Evolutionary conservation across 2,113 vertebrate genomes (phyloP), one percentile per base, ranked within the genome.

Genomic region (Pagrus major): DNA sequence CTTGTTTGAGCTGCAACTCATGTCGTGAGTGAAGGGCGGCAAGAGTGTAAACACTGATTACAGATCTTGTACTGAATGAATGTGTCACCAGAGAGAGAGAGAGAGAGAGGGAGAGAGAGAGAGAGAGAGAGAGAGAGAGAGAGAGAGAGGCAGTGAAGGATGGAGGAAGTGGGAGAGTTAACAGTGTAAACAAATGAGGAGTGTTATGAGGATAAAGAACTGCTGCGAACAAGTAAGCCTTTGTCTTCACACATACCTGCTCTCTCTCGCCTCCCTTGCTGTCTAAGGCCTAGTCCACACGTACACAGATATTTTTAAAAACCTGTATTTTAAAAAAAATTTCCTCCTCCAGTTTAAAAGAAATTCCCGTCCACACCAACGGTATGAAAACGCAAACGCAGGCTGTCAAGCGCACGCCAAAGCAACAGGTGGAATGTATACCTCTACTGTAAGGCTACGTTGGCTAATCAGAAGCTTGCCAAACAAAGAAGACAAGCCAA

Each of bases 121-220:
- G 60, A n/a, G 41, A 60, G 59, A 46, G 77, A 72, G 31, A 31
- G 46, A 44, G 55, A 42, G 66, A 37, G 39, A 33, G 64, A 31
- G 71, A 37, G 63, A 52, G 52, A 25, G 74, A 54, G 81, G 67
- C 73, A 86, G 60, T 84, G 86, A 85, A 68, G 79, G 85, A 86
- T 88, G 75, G 83, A 91, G 89, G 83, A 88, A 91, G 77, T 84
- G 86, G 83, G 85, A 86, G 86, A 87, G 84, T 86, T 90, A 89
- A 90, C 89, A 90, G 86, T 87, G 86, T 92, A 90, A 94, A 93
- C 91, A 92, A 90, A 88, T 89, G 87, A 91, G 81, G 76, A 88
- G 84, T 86, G 77, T 92, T 92, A 93, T 91, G 91, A 93, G 91
- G 91, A 94, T 92, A 83, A 94, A 93, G 85, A 85, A 83, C 87